These are phyloP conservation scores for Euzetes globulus DNA, from an alignment of 2,888 invertebrate genomes.

Conservation along the genomic window DNA sequence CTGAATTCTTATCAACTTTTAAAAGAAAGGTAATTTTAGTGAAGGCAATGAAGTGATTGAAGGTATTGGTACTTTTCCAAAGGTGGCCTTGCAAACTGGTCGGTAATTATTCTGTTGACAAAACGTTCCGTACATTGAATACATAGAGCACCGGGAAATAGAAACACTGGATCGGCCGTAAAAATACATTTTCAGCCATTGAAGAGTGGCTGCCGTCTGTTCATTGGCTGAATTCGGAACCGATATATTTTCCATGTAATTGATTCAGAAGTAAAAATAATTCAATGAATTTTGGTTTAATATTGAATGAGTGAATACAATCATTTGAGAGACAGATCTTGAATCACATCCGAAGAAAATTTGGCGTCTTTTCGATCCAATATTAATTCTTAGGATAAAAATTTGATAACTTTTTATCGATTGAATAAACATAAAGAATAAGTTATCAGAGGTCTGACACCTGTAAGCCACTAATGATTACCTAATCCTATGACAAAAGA, in stretches of 20 bases:
- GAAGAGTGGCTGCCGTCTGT: slow-evolving; percentile 24
- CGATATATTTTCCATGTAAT: background rate
- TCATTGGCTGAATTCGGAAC: slow-evolving; percentile 10
- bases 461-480: slow-evolving; percentile 12
- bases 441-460: slow-evolving; percentile 3
- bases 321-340: background rate
- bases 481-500: slow-evolving; percentile 12
- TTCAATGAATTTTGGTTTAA: background rate
- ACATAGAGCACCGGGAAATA: slow-evolving; percentile 33
- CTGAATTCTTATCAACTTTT: slow-evolving; percentile 30
- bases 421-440: background rate
- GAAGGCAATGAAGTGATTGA: background rate
- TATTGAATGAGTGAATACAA: background rate
- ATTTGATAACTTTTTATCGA: background rate
- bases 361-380: slow-evolving; percentile 15
- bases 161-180: slow-evolving; percentile 31
- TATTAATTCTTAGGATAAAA: slow-evolving; percentile 20
- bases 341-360: background rate
- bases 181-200: slow-evolving; percentile 31
- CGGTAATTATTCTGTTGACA: slow-evolving; percentile 32
- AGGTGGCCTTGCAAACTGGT: slow-evolving; percentile 34
- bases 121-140: slow-evolving; percentile 31
- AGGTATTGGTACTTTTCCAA: slow-evolving; percentile 26
- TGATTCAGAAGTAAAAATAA: background rate
- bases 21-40: background rate